These are phyloP conservation scores for Ashinkailepas kermadecensis DNA, from an alignment of 2,888 invertebrate genomes.

Conservation along the genomic window DNA sequence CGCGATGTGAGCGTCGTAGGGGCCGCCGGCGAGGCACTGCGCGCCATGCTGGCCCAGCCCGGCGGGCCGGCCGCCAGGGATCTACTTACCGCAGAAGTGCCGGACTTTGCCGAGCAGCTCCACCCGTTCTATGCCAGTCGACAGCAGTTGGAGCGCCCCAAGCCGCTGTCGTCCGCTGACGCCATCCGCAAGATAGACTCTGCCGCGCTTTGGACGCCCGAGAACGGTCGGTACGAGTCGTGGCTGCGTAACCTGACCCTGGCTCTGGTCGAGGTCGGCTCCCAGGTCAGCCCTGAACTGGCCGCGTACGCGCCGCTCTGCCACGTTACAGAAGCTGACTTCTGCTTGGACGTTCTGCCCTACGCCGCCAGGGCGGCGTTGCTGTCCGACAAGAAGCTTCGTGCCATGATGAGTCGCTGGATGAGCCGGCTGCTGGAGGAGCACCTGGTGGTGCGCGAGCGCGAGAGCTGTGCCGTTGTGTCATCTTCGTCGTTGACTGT, in stretches of 20 bases:
- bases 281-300: not conserved
- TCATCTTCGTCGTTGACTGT: not conserved
- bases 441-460: not conserved
- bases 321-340: not conserved
- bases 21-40: not conserved
- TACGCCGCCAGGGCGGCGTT: not conserved
- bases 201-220: not conserved
- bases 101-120: not conserved
- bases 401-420: not conserved
- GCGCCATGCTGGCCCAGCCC: not conserved
- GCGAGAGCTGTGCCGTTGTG: not conserved
- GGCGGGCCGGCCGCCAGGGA: not conserved
- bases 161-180: not conserved
- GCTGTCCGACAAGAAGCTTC: not conserved
- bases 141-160: not conserved
- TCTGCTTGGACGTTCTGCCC: not conserved
- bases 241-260: not conserved
- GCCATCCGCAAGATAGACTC: not conserved
- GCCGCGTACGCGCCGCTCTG: not conserved
- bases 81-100: not conserved
- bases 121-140: not conserved
- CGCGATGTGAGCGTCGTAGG: not conserved
- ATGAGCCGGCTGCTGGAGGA: not conserved
- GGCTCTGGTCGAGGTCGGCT: not conserved
- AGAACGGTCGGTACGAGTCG: not conserved